Evolutionary conservation across 2,888 invertebrate genomes (phyloP), one percentile per base, ranked within the genome.

Genomic region (Rhaphigaster nebulosa): DNA sequence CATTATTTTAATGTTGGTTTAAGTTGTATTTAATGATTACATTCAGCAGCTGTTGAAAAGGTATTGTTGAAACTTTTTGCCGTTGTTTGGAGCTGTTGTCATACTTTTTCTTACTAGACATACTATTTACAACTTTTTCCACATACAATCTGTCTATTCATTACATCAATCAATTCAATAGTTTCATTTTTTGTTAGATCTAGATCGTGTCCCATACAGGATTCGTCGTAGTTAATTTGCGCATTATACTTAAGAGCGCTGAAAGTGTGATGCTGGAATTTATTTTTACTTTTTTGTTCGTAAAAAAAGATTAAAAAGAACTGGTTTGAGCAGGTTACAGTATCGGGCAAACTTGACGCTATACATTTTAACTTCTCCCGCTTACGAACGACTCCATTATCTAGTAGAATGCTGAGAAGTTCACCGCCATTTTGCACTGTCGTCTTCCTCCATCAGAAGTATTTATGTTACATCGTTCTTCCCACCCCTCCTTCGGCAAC

Each of bases 351-450:
- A 34, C 29, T 65, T 18, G 65, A 18, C 29, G n/a, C 65, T 65
- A 29, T 65, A 65, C 65, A 65, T 76, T 76, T 76, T 76, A 38
- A 76, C 70, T 76, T 26, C 8, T 76, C 20, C 70, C 70, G 70
- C 70, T 76, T 76, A 76, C 70, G 38, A 76, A 76, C 34, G 70
- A 76, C 70, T 76, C 70, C 70, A 76, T 76, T 38, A 76, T 38
- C 34, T 34, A 76, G 70, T 38, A 76, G 70, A 76, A 76, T 76
- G 70, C 70, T 38, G 70, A 38, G 38, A 76, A 76, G 34, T 76
- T 76, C 6, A 76, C 70, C 70, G 70, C 70, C 70, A 76, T 76
- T 76, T 76, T 76, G 70, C 70, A 38, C 34, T 76, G 70, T 65
- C 70, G 34, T 76, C 70, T 76, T 76, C 70, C 34, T 38, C 70